Conservation (phyloP, 2,888 invertebrate genomes). For the Nemotelus pantherinus region DNA sequence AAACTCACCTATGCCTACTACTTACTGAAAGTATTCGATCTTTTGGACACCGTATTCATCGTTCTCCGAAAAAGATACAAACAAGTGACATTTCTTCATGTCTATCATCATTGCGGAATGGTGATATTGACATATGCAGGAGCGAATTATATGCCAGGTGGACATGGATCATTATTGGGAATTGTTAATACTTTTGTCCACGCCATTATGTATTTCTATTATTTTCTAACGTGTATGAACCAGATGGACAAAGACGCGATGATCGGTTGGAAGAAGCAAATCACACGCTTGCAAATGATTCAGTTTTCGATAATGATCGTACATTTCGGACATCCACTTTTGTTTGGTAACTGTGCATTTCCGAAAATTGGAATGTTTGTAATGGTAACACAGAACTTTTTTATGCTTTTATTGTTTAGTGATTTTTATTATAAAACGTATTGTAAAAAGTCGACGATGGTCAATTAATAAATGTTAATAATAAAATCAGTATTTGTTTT, state of each 20-base stretch:
- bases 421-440: conserved; percentile 77
- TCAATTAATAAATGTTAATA: neutral
- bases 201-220: conserved; percentile 83
- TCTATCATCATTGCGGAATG: conserved; percentile 80
- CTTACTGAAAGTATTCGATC: conserved; percentile 71
- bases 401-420: conserved; percentile 73
- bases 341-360: conserved; percentile 69
- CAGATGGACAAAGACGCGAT: conserved; percentile 77
- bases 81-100: conserved; percentile 75
- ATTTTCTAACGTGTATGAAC: conserved; percentile 77
- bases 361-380: conserved; percentile 68
- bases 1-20: conserved; percentile 69
- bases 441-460: conserved; percentile 58
- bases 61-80: conserved; percentile 74
- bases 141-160: conserved; percentile 71
- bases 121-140: conserved; percentile 70
- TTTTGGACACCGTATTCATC: conserved; percentile 76
- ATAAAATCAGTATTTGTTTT: neutral
- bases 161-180: conserved; percentile 73
- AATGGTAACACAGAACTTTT: conserved; percentile 72
- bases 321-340: conserved; percentile 67
- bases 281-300: conserved; percentile 84
- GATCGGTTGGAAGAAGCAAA: conserved; percentile 85
- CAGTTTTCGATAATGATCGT: conserved; percentile 73
- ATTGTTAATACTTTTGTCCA: conserved; percentile 80